Percentiles rank a stretch among this genome's conserved stretches.
phyloP scores from a whole-genome alignment of 2,797 vertebrate species.

The Pseudochirops corinnae region DNA sequence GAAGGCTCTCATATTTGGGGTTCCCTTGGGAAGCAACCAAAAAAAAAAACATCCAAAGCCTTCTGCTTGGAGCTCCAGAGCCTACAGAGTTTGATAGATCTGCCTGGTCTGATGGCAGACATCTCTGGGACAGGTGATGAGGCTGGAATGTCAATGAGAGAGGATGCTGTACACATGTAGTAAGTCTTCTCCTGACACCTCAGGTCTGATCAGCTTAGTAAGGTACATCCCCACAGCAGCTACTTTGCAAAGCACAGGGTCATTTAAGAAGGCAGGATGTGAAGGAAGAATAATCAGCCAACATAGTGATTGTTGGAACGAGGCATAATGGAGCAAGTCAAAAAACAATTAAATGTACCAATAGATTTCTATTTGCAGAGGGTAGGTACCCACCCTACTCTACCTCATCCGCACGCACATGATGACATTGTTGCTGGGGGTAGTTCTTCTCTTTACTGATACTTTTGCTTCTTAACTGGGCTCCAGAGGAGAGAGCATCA shows the following conservation, averaged over 20 bases:
- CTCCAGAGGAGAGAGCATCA: background rate
- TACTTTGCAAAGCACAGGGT: background rate
- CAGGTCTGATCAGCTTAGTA: background rate
- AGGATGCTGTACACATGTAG: background rate
- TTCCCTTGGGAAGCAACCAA: background rate
- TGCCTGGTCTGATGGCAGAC: background rate
- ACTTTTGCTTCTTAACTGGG: background rate
- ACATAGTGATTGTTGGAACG: background rate
- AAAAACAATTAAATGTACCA: background rate
- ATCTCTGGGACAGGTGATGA: background rate
- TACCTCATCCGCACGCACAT: too few species aligned
- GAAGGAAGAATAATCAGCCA: background rate
- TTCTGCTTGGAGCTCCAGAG: background rate
- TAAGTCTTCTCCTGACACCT: background rate
- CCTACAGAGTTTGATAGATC: background rate
- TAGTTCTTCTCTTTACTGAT: too few species aligned
- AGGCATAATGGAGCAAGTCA: background rate
- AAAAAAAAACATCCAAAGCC: background rate
- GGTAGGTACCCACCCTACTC: too few species aligned
- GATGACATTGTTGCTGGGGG: too few species aligned
- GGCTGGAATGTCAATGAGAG: background rate
- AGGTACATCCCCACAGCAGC: background rate
- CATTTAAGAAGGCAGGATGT: background rate
- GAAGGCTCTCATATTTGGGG: background rate
- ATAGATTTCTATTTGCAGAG: background rate